Evolutionary conservation across 2,797 vertebrate species (phyloP), one percentile per base, ranked within the genome.

Genomic region (Siniperca scherzeri): DNA sequence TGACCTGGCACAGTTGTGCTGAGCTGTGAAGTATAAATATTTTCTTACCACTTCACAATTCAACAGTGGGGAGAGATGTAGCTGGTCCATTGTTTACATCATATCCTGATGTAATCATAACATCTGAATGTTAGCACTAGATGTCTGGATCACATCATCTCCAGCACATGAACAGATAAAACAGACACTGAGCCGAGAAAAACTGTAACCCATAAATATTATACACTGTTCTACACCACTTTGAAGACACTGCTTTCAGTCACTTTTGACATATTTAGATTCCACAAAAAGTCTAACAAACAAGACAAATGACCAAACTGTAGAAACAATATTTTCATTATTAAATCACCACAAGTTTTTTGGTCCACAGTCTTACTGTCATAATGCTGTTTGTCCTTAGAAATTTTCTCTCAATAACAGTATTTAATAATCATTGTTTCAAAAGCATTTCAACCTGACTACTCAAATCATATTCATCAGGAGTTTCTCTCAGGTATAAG

Each of bases 41-140:
- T 42, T 74, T 59, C 25, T 76, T 70, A 62, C 77, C 50, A 61
- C 77, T 77, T 88, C 53, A 79, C 82, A 82, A 71, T 57, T 84
- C 67, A 82, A 16, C 55, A 62, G 27, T 14, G 38, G 1, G 64
- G 44, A 75, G 27, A 83, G 42, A 72, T 55, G 69, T 33, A 78
- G 84, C 70, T 38, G 44, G 11, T 68, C 77, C 61, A 36, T 27
- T 85, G 68, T 88, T 77, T 78, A 87, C 77, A 87, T 71, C 46
- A 66, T 68, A 71, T 83, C 79, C 85, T 70, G 69, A 67, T 59
- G 27, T 77, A 87, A 83, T 91, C 82, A 88, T 87, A 86, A 85
- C 88, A 89, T 83, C 69, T 73, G 64, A 77, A 72, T 55, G 67
- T 87, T 27, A 74, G 67, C 44, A n/a, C 74, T 85, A 70, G 74